These are phyloP conservation scores for Lates calcarifer DNA, from an alignment of 2,113 vertebrate species.

Conservation along the genomic window DNA sequence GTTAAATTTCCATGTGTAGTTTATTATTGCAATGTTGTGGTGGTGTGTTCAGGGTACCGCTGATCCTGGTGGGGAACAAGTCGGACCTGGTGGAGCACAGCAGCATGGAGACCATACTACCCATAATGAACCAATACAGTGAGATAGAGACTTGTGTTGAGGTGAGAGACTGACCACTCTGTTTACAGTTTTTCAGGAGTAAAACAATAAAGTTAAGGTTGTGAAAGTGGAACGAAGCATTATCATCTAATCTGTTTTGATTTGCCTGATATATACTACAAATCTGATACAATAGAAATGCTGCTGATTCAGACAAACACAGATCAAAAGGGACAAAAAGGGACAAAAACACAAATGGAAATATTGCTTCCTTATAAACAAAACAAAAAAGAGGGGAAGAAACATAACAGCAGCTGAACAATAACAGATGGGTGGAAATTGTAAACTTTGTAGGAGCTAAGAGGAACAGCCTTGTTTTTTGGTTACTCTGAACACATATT, in stretches of 20 bases:
- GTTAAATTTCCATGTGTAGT: background rate
- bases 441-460: background rate
- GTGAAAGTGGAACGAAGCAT: background rate
- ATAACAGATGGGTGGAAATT: background rate
- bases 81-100: constrained; percentile 98
- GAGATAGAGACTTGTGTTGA: constrained; percentile 99
- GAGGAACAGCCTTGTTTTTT: background rate
- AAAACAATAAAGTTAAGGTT: background rate
- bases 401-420: constrained; percentile 5
- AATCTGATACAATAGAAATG: background rate
- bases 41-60: constrained; percentile 87
- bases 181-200: background rate
- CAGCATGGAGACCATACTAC: constrained; percentile 98
- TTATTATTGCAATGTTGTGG: background rate
- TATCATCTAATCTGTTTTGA: background rate
- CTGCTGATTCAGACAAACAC: background rate
- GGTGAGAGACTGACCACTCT: constrained; percentile 81
- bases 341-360: constrained; percentile 2
- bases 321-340: background rate
- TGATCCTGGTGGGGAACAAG: constrained; percentile 98
- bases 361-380: background rate
- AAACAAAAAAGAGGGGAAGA: constrained; percentile 25
- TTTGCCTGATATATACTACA: background rate
- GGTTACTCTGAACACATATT: background rate
- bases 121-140: constrained; percentile 98